These are phyloP conservation scores for Acleris sparsana DNA, from an alignment of 2,888 invertebrate genomes.

Conservation along the genomic window DNA sequence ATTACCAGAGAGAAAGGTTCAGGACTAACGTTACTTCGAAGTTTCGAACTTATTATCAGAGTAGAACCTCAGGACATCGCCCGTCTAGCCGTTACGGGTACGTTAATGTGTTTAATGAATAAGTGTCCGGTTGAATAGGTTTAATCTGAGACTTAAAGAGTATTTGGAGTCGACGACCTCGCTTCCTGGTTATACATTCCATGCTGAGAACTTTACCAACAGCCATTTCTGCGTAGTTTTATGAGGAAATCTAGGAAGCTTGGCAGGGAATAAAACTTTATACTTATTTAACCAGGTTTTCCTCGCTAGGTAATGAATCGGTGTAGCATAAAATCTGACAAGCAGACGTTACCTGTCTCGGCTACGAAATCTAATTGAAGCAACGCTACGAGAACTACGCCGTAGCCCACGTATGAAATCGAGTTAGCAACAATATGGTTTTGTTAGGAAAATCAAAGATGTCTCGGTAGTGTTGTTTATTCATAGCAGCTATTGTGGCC, in stretches of 20 bases:
- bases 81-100: conserved; percentile 43
- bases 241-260: too few species aligned
- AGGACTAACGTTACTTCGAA: too few species aligned
- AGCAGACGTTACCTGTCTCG: background rate
- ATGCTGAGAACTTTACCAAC: too few species aligned
- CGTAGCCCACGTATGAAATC: conserved; percentile 5
- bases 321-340: background rate
- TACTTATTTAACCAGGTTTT: background rate
- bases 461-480: too few species aligned
- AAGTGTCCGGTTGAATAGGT: conserved; percentile 17
- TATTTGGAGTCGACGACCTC: conserved; percentile 18
- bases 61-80: conserved; percentile 43
- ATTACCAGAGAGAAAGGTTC: too few species aligned
- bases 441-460: too few species aligned
- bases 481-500: too few species aligned
- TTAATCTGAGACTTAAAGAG: conserved; percentile 10
- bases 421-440: background rate
- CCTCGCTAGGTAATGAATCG: background rate
- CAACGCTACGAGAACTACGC: background rate
- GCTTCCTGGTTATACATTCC: background rate
- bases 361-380: conserved; percentile 3
- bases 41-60: too few species aligned
- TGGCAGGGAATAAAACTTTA: too few species aligned
- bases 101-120: conserved; percentile 32
- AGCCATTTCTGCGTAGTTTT: too few species aligned